Base-by-base conservation (phyloP, 2,888 invertebrate genomes). In the Drosophila parthenogenetica region DNA sequence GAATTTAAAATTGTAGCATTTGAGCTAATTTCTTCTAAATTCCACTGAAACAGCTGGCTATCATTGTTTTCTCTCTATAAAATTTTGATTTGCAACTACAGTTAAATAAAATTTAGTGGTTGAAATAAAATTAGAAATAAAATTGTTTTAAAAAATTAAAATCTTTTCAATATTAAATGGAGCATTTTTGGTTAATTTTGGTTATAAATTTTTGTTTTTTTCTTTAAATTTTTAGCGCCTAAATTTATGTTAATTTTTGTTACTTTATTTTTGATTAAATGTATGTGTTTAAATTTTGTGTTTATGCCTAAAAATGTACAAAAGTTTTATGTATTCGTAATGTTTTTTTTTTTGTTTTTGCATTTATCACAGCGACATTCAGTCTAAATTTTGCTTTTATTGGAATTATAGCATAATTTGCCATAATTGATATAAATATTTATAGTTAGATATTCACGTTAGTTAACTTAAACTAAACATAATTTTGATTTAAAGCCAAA, bases 331-430 rank as follows among this genome's bases (percentile, higher is more conserved):
- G 76, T 62, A 60, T 67, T 62, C 66, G 65, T 66, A 64, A 39
- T 64, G 69, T 63, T 54, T 63, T 25, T 69, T 68, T 45, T 32
- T 43, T 17, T 29, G 45, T 79, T 67, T 88, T 83, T 87, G 82
- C 87, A 82, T 90, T 83, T 90, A 90, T 90, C 90, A 90, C 90
- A 90, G 90, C 86, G 91, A 90, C 91, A 90, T 90, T 90, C 90
- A 90, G 90, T 90, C 91, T 90, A 90, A 90, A 81, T 87, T 89
- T 89, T 90, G 90, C 91, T 90, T 90, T 91, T 87, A 90, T 90
- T 90, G 90, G 90, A 91, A 90, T 89, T 87, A 90, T 88, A 86
- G 90, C 87, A 88, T 89, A 87, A 79, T 83, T 83, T 89, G 89
- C 89, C 73, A 82, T 85, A 89, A 89, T 87, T 76, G 79, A 85